A percentile compares a stretch with the other conserved stretches of the same genome.
Conservation (phyloP, 2,888 invertebrate species). For the Hermaeophaga mercurialis region DNA sequence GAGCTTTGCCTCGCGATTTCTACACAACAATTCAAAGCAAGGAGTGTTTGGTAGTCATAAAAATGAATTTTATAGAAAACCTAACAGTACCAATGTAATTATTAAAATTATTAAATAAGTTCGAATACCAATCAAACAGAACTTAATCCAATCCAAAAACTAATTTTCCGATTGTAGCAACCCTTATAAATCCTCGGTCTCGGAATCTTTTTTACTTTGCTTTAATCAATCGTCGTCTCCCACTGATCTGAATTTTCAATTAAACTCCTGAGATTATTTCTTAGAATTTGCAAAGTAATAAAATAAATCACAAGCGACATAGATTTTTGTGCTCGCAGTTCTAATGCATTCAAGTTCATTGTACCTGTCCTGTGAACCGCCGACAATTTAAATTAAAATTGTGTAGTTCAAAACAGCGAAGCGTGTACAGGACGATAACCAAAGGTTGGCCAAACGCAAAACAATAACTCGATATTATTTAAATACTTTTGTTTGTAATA, state of each 20-base stretch:
- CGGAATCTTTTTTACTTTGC: too few species aligned
- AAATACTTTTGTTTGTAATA: background rate
- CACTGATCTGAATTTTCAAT: conserved; percentile 9
- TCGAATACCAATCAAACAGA: too few species aligned
- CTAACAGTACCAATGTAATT: too few species aligned
- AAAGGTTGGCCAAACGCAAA: background rate
- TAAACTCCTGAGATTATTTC: conserved; percentile 10
- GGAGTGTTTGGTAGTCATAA: too few species aligned
- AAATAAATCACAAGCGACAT: conserved; percentile 24
- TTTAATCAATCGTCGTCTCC: too few species aligned
- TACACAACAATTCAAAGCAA: too few species aligned
- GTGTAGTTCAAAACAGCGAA: conserved; percentile 17
- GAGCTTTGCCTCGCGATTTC: too few species aligned
- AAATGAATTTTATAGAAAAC: too few species aligned
- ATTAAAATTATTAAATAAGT: too few species aligned
- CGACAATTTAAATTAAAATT: conserved; percentile 28
- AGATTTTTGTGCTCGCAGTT: conserved; percentile 10
- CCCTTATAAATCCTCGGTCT: too few species aligned
- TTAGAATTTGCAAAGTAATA: conserved; percentile 12
- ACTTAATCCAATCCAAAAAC: too few species aligned
- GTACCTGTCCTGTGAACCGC: conserved; percentile 7
- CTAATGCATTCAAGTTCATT: conserved; percentile 12
- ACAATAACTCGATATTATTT: background rate
- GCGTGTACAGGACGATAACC: background rate
- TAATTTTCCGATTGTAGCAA: too few species aligned